Base-by-base conservation (phyloP, 1,140 invertebrate genomes). In the Hypsibius dujardini region DNA sequence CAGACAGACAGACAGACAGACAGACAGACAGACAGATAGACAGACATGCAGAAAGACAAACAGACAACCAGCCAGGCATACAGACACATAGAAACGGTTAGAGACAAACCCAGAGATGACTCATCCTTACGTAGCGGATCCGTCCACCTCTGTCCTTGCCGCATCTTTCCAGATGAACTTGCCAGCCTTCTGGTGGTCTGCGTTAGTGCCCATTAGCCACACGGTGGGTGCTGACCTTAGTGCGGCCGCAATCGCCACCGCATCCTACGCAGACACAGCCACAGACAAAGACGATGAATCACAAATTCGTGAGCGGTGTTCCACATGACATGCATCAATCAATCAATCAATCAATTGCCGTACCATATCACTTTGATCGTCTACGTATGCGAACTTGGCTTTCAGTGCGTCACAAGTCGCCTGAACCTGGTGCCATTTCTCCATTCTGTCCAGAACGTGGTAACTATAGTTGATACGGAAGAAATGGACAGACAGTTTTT, bases 351-450 rank as follows among this genome's bases (percentile, higher is more conserved):
- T 28, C 28, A 28, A 28, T 28, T 28, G 28, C 28, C 28, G 28
- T 28, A 56, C 50, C 50, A 56, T 56, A n/a, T 56, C 50, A 12
- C n/a, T n/a, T n/a, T 56, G 7, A n/a, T 56, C 50, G n/a, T 56
- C 50, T 7, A 56, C 50, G 50, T 56, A 56, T n/a, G 50, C 50
- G 50, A 56, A 56, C 50, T 56, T 7, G 50, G 50, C 50, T 56
- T 56, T 56, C 50, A 56, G 50, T n/a, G 7, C 7, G 50, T 56
- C 50, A n/a, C 50, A 56, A n/a, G n/a, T n/a, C 7, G 7, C n/a
- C 50, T 56, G 50, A 7, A 56, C 50, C 7, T 56, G 7, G n/a
- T 7, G 7, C 50, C 50, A 56, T n/a, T 56, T 56, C 7, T 7
- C 50, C 7, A n/a, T 56, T 56, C 50, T 7, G 7, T 56, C n/a